Evolutionary conservation across 2,888 invertebrate species (phyloP).

Genomic region (Cephus sareptanus): DNA sequence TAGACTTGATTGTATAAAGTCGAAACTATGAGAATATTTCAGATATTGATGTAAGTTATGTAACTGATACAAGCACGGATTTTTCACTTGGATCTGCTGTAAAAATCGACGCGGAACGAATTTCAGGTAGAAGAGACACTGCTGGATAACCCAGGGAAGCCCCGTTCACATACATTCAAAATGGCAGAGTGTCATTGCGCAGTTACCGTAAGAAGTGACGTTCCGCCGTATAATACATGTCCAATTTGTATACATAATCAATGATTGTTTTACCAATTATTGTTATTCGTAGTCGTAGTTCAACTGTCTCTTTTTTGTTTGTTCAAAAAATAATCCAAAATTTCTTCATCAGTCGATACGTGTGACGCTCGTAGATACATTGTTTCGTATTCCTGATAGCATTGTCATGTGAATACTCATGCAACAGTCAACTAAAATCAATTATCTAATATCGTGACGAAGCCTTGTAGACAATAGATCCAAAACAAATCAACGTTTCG

Average conservation of each 20-base stretch:
- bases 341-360: not conserved
- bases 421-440: slow-evolving; percentile 13
- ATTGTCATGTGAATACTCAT: not conserved
- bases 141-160: not conserved
- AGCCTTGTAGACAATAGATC: slow-evolving; percentile 13
- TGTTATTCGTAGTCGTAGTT: not conserved
- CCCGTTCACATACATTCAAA: not conserved
- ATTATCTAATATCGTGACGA: slow-evolving; percentile 15
- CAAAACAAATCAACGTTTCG: slow-evolving; percentile 19
- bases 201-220: too few relatives aligned
- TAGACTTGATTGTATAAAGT: not conserved
- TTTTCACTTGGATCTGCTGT: not conserved
- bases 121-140: not conserved
- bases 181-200: not conserved
- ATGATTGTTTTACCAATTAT: not conserved
- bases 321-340: not conserved
- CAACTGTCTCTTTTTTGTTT: not conserved
- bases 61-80: not conserved
- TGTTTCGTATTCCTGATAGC: not conserved
- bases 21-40: not conserved
- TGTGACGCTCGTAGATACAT: not conserved
- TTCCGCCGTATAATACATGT: not conserved
- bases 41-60: not conserved
- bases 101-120: not conserved
- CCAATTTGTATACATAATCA: not conserved